A percentile compares a stretch with the other conserved stretches of the same genome.
Evolutionary conservation across 2,113 vertebrate genomes (phyloP).

Genomic region (Oxyura jamaicensis): DNA sequence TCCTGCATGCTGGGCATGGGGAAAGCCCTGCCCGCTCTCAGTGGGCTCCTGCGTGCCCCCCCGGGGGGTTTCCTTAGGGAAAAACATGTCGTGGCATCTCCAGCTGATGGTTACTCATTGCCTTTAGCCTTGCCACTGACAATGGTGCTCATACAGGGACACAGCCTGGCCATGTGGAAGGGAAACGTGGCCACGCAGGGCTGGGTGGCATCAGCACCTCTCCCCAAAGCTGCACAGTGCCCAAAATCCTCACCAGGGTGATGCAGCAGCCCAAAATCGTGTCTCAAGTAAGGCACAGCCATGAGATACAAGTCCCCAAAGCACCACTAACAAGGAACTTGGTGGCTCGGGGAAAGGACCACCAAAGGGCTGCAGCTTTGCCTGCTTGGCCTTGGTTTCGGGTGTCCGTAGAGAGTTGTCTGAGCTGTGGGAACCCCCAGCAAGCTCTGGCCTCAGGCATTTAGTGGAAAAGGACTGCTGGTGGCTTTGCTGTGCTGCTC

Average conservation of each 20-base stretch:
- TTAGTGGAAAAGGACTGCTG: neutral
- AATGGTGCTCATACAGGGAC: fast-evolving
- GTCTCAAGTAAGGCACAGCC: neutral
- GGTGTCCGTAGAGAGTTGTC: neutral
- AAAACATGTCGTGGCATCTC: neutral
- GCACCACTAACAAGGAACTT: neutral
- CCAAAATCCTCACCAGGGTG: neutral
- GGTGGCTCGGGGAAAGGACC: neutral
- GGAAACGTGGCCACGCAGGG: fast-evolving
- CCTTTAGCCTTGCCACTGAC: neutral
- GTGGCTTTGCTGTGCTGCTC: neutral
- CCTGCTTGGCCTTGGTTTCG: neutral
- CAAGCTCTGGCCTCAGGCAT: neutral
- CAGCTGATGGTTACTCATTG: neutral
- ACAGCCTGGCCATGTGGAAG: fast-evolving
- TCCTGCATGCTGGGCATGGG: neutral
- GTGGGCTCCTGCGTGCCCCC: neutral
- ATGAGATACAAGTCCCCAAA: fast-evolving
- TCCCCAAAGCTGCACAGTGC: neutral
- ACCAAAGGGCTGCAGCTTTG: neutral
- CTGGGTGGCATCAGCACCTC: neutral
- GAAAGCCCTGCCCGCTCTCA: neutral
- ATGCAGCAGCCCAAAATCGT: neutral
- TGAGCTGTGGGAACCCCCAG: neutral
- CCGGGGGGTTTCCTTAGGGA: neutral